Percentiles rank a stretch among this genome's conserved stretches.
These are phyloP conservation scores for Scomber scombrus DNA, from an alignment of 2,113 vertebrate species.

Conservation along the genomic window DNA sequence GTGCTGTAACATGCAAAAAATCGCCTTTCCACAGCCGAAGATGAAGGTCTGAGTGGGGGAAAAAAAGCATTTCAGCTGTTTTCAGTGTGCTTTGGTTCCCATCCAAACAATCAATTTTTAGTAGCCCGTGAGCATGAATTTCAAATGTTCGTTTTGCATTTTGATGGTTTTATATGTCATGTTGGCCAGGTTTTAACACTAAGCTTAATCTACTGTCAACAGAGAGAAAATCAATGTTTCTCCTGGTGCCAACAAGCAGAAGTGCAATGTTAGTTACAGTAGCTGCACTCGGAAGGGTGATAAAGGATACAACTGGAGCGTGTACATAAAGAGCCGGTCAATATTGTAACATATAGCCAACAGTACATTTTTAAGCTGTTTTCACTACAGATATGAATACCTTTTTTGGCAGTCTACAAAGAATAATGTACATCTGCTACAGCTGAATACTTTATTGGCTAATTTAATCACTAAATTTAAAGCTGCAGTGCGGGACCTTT, in stretches of 20 bases:
- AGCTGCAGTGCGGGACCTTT: too few species aligned
- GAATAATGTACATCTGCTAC: too few species aligned
- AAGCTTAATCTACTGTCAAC: conserved; percentile 43
- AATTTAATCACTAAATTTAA: too few species aligned
- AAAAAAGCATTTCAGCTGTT: not conserved
- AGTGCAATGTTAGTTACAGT: conserved; percentile 41
- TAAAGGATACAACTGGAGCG: not conserved
- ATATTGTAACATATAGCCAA: not conserved
- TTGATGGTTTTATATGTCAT: not conserved
- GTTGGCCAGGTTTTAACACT: conserved; percentile 27
- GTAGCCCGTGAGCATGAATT: conserved; percentile 23
- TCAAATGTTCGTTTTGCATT: conserved; percentile 44
- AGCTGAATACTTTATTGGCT: too few species aligned
- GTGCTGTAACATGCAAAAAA: not conserved
- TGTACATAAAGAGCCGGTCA: not conserved
- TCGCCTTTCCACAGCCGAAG: not conserved
- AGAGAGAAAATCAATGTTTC: conserved; percentile 34
- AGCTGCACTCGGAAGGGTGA: conserved; percentile 10
- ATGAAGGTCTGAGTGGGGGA: conserved; percentile 1
- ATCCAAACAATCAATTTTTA: conserved; percentile 6
- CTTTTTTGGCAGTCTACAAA: too few species aligned
- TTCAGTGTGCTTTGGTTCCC: conserved; percentile 1
- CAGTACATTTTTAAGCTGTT: not conserved
- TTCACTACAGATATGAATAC: not conserved
- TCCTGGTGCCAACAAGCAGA: conserved; percentile 20